Percentiles rank a stretch among this genome's conserved stretches.
phyloP scores from a whole-genome alignment of 2,888 invertebrate genomes.

The Notodonta ziczac region DNA sequence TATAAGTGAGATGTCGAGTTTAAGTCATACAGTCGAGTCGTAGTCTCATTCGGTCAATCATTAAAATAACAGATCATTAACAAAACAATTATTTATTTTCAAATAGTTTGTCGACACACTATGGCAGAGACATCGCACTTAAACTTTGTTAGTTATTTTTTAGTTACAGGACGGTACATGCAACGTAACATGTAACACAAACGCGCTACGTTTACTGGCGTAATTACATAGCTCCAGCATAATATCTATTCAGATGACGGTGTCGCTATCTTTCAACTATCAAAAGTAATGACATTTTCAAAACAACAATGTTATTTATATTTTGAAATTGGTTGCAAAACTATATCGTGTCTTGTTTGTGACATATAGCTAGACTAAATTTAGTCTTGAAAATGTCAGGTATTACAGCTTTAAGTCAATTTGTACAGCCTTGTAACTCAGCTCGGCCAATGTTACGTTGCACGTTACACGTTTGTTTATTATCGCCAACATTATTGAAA shows the following conservation, averaged over 20 bases:
- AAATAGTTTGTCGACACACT: constrained; percentile 56
- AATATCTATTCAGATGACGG: background rate
- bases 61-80: constrained; percentile 48
- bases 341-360: too few species aligned
- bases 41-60: constrained; percentile 32
- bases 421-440: constrained; percentile 8
- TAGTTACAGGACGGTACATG: constrained; percentile 31
- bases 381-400: background rate
- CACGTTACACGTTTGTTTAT: constrained; percentile 34
- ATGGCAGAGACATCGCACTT: constrained; percentile 79
- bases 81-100: constrained; percentile 67
- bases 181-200: constrained; percentile 29
- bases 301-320: background rate
- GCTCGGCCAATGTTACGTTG: constrained; percentile 20
- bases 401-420: too few species aligned
- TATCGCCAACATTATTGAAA: constrained; percentile 54
- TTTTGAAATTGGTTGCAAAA: background rate
- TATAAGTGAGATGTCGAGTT: constrained; percentile 77
- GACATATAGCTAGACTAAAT: background rate
- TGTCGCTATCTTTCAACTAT: background rate
- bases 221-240: too few species aligned
- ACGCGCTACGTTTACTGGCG: background rate
- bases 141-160: constrained; percentile 57
- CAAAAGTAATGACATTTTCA: background rate
- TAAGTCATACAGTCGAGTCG: constrained; percentile 46